Evolutionary conservation across 2,797 vertebrate genomes (phyloP), one percentile per base, ranked within the genome.

Genomic region (Spatula versicolor): DNA sequence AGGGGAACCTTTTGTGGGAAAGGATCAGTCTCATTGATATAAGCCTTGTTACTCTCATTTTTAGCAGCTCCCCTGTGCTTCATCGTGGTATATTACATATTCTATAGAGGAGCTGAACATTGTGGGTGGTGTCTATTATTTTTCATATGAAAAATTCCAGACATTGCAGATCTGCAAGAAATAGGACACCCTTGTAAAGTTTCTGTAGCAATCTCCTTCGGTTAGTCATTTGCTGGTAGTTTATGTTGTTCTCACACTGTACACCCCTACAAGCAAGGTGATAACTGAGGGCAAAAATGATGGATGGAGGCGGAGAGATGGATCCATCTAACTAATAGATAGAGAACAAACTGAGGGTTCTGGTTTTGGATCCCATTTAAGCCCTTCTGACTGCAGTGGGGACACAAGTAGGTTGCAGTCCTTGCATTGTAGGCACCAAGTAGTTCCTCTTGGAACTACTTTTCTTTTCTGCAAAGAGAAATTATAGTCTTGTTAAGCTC

Each of bases 101-200:
- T 95, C 91, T 83, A 60, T 74, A 84, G 86, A 95, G 68, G 58
- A 91, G 35, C 86, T 96, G 92, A 92, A 73, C 91, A 2, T 95
- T 77, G 91, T 96, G 94, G 94, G 95, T 96, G 91, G 95, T 88
- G 86, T 91, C 92, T 86, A n/a, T 94, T 93, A 92, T 80, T 94
- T 86, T 87, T 81, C 62, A n/a, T 66, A 78, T 74, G 86, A 93
- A 95, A 96, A 94, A 95, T 85, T 93, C 82, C 90, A 95, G 88
- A 64, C 90, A 43, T 81, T 87, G 82, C 73, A 93, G 76, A 87
- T 91, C 86, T 93, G 62, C 37, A 73, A 94, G 81, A 87, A 96
- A 85, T 75, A 83, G 87, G 80, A 91, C 64, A 43, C 66, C 84
- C 71, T 87, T 89, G 67, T 68, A 87, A 93, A 85, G 78, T 90